Evolutionary conservation across 2,797 vertebrate species (phyloP), one percentile per base, ranked within the genome.

Genomic region (Pseudomugil gertrudae): DNA sequence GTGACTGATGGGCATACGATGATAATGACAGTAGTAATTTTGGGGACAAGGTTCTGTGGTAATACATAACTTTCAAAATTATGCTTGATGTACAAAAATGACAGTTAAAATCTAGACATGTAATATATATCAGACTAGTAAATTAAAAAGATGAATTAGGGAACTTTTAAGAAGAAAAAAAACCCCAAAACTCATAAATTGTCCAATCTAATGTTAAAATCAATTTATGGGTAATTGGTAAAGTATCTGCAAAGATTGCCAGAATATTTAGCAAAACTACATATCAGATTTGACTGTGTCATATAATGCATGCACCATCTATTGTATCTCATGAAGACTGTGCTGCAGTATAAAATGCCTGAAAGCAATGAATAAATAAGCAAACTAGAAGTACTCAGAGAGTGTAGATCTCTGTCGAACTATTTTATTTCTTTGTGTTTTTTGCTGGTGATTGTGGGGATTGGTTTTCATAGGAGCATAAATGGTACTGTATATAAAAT

Each of bases 1-100:
- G 50, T 80, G 75, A 79, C 65, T 84, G 86, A 80, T 38, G 29
- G 60, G 52, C 64, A 83, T 58, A 69, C 83, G 76, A 71, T 57
- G 36, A 85, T 83, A 79, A 88, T 77, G 84, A 81, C 71, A 72
- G 72, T 74, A 72, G 80, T 78, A 57, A 66, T 77, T 79, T 74
- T 76, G 62, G 23, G 27, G 45, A 59, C 76, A 74, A 36, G 57
- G 40, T 71, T 78, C 9, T 9, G 17, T 56, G 65, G 55, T 69
- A 84, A 78, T 89, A 76, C 45, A 57, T 40, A 69, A 72, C 76
- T 79, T 66, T 74, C 75, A 66, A 83, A 83, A 83, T 66, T 50
- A 77, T 69, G 72, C 73, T 82, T 69, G 83, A 86, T 76, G 79
- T 74, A 35, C 51, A 79, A 51, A 0, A 19, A 40, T 14, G 23